Base-by-base conservation (phyloP, 2,113 vertebrate genomes). In the Tachycineta bicolor region DNA sequence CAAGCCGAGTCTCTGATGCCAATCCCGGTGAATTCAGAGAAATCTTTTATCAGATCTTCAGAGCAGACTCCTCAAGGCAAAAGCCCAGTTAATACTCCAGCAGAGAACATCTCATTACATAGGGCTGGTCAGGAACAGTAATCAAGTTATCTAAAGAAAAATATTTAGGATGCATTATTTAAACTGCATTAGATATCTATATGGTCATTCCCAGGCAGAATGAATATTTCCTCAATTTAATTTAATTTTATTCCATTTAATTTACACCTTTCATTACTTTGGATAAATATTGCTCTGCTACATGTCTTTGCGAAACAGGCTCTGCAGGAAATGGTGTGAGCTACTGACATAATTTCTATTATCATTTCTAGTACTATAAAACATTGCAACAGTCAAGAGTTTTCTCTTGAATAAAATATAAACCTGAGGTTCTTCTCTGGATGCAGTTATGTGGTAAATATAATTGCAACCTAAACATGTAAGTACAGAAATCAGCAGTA, bases 141-240 rank as follows among this genome's bases (percentile, higher is more conserved):
- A 96, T 58, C 33, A 70, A 89, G 70, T 95, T 83, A 65, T 46
- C 28, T 43, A 79, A 83, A 91, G 77, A 59, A 89, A 95, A 95
- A 87, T 62, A 87, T 85, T 96, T 91, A 77, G 67, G 55, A 69
- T 77, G 31, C 58, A 43, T 80, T 87, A 76, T 79, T 94, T 93
- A 85, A 96, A 93, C 67, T 91, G 34, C 50, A 74, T 85, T 90
- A 91, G 59, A 39, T 85, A 69, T 33, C 82, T 69, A 37, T 77
- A 59, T 67, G 24, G 34, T 50, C 78, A 52, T 76, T 89, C 82
- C 37, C 43, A 67, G 59, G 49, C 82, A 94, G 81, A 94, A 92
- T 55, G 15, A 95, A n/a, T 88, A 92, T 94, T 91, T 94, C 70
- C 82, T 93, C 79, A 55, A 74, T 80, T 87, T 91, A 34, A 81